phyloP scores from a whole-genome alignment of 2,113 vertebrate species.

The Antechinus flavipes region DNA sequence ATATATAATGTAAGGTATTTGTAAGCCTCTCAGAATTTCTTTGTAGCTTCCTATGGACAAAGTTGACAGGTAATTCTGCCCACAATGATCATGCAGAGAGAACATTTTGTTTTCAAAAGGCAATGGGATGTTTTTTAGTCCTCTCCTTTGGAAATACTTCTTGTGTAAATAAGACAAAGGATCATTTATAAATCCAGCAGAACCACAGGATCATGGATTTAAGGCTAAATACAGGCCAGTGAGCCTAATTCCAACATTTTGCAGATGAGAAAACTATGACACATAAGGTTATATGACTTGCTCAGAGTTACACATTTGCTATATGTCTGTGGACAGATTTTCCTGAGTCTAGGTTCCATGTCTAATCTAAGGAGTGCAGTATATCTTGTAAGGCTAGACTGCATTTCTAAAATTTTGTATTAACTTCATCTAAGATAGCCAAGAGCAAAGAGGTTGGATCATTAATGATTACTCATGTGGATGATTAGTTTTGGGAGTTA shows the following conservation, averaged over 20 bases:
- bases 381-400: not conserved
- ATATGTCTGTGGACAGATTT: not conserved
- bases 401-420: slow-evolving; percentile 11
- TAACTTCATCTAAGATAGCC: not conserved
- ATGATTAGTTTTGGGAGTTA: not conserved
- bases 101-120: not conserved
- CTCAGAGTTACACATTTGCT: not conserved
- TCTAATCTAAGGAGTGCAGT: not conserved
- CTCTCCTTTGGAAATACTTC: not conserved
- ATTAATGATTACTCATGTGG: slow-evolving; percentile 17
- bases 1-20: not conserved
- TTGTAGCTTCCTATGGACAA: not conserved
- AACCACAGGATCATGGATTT: not conserved
- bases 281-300: not conserved
- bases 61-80: not conserved
- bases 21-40: not conserved
- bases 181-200: not conserved
- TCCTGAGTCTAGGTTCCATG: not conserved
- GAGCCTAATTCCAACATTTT: not conserved
- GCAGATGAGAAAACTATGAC: not conserved
- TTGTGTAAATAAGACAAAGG: not conserved
- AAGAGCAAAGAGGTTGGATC: not conserved
- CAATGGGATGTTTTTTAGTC: not conserved
- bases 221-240: not conserved
- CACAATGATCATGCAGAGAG: not conserved